These are phyloP conservation scores for Etheostoma perlongum DNA, from an alignment of 2,797 vertebrate genomes.

Conservation along the genomic window DNA sequence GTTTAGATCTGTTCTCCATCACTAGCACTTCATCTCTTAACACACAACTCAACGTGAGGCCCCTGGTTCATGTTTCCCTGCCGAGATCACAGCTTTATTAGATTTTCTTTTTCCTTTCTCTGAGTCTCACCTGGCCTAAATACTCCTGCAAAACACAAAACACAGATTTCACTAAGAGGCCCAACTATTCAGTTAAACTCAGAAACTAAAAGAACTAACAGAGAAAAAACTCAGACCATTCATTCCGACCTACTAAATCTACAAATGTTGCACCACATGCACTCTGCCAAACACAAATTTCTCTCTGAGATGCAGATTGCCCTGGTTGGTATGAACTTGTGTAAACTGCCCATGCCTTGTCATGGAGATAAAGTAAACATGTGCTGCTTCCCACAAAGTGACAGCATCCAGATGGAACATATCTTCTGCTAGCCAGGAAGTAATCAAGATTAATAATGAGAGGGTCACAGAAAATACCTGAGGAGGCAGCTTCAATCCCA, in stretches of 20 bases:
- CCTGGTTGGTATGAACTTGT: constrained; percentile 56
- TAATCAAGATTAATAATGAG: constrained; percentile 34
- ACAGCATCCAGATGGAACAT: constrained; percentile 66
- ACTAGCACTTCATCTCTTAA: constrained; percentile 48
- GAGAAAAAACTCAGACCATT: not conserved
- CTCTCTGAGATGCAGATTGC: constrained; percentile 10
- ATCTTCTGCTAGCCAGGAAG: constrained; percentile 34
- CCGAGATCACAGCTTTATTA: constrained; percentile 30
- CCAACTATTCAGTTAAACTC: not conserved
- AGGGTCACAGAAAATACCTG: constrained; percentile 33
- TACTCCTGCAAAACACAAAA: constrained; percentile 8
- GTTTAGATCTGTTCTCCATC: constrained; percentile 52
- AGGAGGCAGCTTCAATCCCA: constrained; percentile 42
- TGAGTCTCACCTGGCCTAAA: constrained; percentile 37
- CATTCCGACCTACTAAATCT: constrained; percentile 10
- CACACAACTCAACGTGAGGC: not conserved
- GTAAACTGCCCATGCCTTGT: constrained; percentile 51
- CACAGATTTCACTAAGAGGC: constrained; percentile 11
- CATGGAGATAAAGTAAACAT: constrained; percentile 60
- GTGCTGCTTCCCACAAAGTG: constrained; percentile 27
- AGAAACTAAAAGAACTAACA: not conserved
- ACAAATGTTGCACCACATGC: not conserved
- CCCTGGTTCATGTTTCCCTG: constrained; percentile 1
- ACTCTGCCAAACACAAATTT: not conserved
- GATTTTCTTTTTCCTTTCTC: not conserved